Evolutionary conservation across 1,140 invertebrate species (phyloP).

Genomic region (Trachelipus rathkii): DNA sequence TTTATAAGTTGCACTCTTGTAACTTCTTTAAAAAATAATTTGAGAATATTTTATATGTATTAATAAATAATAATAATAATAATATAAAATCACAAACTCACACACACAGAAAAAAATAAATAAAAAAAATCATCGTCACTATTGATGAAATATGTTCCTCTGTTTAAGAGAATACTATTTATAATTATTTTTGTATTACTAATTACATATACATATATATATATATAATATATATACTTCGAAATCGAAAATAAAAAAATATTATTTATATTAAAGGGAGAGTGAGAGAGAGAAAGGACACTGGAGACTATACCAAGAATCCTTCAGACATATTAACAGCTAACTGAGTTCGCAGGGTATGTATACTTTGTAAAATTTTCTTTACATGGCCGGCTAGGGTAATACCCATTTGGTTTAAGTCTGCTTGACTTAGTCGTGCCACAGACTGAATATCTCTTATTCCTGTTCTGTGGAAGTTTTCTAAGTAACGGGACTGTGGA

Average conservation of each 20-base stretch:
- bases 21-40: not conserved
- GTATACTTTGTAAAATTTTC: slow-evolving; percentile 95
- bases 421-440: slow-evolving; percentile 78
- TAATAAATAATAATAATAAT: not conserved
- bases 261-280: no score
- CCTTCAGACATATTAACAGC: slow-evolving; percentile 83
- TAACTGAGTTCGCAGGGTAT: slow-evolving; percentile 81
- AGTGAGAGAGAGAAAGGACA: no score
- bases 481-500: slow-evolving; percentile 90
- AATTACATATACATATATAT: no score
- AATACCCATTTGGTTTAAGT: slow-evolving; percentile 83
- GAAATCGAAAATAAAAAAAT: no score
- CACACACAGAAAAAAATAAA: no score
- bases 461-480: slow-evolving; percentile 87
- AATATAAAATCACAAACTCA: not conserved
- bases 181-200: no score
- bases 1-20: not conserved
- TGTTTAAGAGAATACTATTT: no score
- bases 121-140: not conserved
- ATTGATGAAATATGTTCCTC: no score
- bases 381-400: slow-evolving; percentile 96
- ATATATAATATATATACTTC: no score
- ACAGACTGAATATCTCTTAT: slow-evolving; percentile 82
- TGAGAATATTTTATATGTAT: no score
- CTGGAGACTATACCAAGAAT: slow-evolving; percentile 67